Base-by-base conservation (phyloP, 1,140 invertebrate genomes). In the Calephelis virginiensis region DNA sequence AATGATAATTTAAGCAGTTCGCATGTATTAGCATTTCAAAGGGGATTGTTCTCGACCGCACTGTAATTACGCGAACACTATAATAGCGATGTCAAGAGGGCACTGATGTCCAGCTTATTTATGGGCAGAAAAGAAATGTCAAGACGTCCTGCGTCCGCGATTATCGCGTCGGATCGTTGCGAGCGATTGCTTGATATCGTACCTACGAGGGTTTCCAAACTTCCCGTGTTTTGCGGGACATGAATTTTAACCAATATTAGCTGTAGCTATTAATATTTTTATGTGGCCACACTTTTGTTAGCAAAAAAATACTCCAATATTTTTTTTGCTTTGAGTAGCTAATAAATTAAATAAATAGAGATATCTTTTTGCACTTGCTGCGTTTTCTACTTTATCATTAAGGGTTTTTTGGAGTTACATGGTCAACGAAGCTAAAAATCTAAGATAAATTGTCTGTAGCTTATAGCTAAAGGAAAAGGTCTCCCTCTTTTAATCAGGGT, bases 51-150 rank as follows among this genome's bases (percentile, higher is more conserved):
- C 60, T 70, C 59, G 66, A 67, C 70, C 68, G 80, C 60, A 63
- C 65, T 77, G 72, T 76, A 85, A 85, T 84, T 86, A 85, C 77
- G 73, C 76, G 77, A 85, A 82, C 77, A 78, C 80, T 83, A 81
- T 84, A 87, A 85, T 82, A 80, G 79, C 70, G 68, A 66, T 72
- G 70, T 79, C 77, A 75, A 68, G 66, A 67, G 76, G 73, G 69
- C 63, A 47, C 56, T 68, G 66, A 70, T 70, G 69, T 67, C 70
- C 69, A 73, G 63, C 67, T 82, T 81, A 80, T 85, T 80, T 84
- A 84, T 63, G 68, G 64, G 68, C 73, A 79, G 81, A 85, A 87
- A 84, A 82, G 81, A 80, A 84, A 85, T 82, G 79, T 83, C 77
- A 73, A 79, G 76, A 80, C 68, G 78, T 82, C 78, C 73, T 73